A percentile compares a stretch with the other conserved stretches of the same genome.
phyloP scores from a whole-genome alignment of 2,888 invertebrate species.

The Ganaspis brasiliensis region DNA sequence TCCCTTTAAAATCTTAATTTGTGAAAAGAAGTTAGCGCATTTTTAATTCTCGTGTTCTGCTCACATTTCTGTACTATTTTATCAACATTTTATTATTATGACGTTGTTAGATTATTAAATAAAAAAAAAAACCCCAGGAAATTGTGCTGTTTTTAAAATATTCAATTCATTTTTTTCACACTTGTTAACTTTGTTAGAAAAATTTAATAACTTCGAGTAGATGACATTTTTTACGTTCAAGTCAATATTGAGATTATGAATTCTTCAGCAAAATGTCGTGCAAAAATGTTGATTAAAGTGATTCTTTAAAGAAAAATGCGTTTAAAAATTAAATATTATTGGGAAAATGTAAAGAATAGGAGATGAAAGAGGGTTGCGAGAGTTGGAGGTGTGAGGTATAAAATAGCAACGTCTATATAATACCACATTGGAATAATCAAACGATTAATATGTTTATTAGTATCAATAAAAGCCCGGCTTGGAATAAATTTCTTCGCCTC shows the following conservation, averaged over 20 bases:
- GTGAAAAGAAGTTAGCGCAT: not conserved
- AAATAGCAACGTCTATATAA: constrained; percentile 64
- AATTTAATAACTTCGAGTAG: not conserved
- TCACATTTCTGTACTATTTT: not conserved
- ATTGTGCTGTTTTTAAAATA: no score
- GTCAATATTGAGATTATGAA: not conserved
- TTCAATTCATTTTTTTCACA: not conserved
- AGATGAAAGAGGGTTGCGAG: constrained; percentile 16
- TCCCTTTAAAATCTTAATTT: no score
- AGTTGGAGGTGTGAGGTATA: constrained; percentile 48
- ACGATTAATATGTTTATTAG: constrained; percentile 76
- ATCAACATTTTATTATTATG: no score
- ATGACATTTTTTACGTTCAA: not conserved
- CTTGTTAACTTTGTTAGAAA: not conserved
- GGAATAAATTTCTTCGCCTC: constrained; percentile 69
- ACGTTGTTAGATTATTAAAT: no score
- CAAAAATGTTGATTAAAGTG: not conserved
- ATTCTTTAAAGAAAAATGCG: not conserved
- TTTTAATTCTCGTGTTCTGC: not conserved
- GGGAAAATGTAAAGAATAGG: not conserved
- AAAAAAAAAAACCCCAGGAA: no score
- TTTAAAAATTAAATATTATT: not conserved
- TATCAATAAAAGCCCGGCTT: constrained; percentile 71
- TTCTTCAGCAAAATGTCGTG: not conserved
- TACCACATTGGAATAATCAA: constrained; percentile 73